Conservation (phyloP, 1,140 invertebrate genomes). For the Nephotettix cincticeps region DNA sequence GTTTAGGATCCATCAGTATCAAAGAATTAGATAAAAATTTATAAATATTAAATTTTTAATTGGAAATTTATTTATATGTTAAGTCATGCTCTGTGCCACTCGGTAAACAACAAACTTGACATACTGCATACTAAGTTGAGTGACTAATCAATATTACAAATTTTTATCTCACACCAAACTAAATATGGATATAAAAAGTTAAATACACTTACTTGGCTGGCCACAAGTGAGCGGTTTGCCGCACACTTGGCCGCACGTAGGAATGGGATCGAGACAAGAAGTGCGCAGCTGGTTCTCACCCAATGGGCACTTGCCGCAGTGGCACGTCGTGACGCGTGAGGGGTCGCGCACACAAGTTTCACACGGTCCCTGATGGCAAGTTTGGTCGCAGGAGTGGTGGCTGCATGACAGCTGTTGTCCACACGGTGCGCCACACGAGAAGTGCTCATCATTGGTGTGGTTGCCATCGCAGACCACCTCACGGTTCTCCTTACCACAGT, state of each 20-base stretch:
- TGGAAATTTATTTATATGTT: too few species aligned
- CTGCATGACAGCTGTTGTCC: conserved; percentile 67
- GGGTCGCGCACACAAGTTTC: conserved; percentile 61
- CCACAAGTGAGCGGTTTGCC: conserved; percentile 79
- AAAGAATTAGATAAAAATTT: too few species aligned
- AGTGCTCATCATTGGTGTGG: conserved; percentile 43
- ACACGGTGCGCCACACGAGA: conserved; percentile 69
- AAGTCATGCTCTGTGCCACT: too few species aligned
- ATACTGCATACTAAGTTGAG: too few species aligned
- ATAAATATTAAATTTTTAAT: too few species aligned
- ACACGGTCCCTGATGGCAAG: conserved; percentile 66
- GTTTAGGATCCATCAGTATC: too few species aligned
- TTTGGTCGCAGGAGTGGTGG: conserved; percentile 70
- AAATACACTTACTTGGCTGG: conserved; percentile 59
- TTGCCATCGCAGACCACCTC: conserved; percentile 54
- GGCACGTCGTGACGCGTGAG: conserved; percentile 70
- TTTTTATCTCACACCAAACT: too few species aligned
- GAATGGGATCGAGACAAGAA: conserved; percentile 82
- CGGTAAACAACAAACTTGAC: too few species aligned
- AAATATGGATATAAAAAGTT: too few species aligned
- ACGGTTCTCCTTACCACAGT: conserved; percentile 56
- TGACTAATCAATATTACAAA: conserved; percentile 21
- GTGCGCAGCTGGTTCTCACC: conserved; percentile 52
- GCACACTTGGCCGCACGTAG: conserved; percentile 80
- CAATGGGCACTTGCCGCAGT: conserved; percentile 73